Evolutionary conservation across 1,140 invertebrate species (phyloP), one percentile per base, ranked within the genome.

Genomic region (Heliconius melpomene): DNA sequence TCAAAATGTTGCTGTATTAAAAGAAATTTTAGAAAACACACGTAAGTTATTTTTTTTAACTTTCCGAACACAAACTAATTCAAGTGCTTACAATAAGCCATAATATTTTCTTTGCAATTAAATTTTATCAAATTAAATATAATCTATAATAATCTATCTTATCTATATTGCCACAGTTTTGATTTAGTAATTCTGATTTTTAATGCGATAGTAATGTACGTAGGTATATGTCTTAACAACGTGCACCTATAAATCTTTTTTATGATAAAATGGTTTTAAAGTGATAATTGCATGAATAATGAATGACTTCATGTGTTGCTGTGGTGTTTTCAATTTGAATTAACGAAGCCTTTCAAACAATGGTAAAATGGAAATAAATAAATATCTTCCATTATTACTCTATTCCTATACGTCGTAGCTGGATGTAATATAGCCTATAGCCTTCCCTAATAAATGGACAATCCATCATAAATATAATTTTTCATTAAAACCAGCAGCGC

Each of bases 141-240:
- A 1, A n/a, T 7, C 7, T 66, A 46, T 16, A 46, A 46, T 46
- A 29, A 26, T 3, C 23, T 66, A 66, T 66, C 60, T 66, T 7
- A 66, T 66, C 60, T 66, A 23, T 29, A 66, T 66, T 66, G 60
- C 60, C 26, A 66, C 26, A 66, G 26, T 66, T 66, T 66, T 66
- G 60, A 66, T 66, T 66, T 29, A 16, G 23, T 66, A 66, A 60
- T 60, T 60, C 23, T 26, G 57, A 60, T 60, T n/a, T 57, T n/a
- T 23, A n/a, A 23, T 23, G 23, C 5, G 20, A 57, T 57, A n/a
- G 52, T 54, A 23, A 57, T 57, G 7, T 57, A 23, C n/a, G 8
- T n/a, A 11, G 7, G 2, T 23, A 23, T 57, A 9, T 57, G 54
- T 16, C 23, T 9, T 3, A 11, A 57, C 5, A 9, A n/a, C n/a